phyloP scores from a whole-genome alignment of 2,113 vertebrate genomes.

The Raja brachyura region DNA sequence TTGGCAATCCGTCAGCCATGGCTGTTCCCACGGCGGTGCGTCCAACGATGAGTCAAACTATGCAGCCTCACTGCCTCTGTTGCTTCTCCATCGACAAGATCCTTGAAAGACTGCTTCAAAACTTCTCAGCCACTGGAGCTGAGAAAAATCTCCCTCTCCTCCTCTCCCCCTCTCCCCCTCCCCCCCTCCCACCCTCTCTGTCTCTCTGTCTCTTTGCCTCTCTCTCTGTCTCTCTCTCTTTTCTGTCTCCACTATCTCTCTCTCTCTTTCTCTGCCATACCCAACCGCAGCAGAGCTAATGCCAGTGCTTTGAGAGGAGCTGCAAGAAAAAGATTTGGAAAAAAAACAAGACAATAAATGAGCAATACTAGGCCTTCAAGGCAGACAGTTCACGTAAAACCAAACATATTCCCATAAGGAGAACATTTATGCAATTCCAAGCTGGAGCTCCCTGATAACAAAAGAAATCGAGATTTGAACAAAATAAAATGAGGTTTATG shows the following conservation, averaged over 20 bases:
- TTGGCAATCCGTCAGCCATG: too few species aligned
- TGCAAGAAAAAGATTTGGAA: neutral
- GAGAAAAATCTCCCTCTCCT: too few species aligned
- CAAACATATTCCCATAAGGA: neutral
- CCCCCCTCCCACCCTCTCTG: neutral
- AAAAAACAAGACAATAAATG: neutral
- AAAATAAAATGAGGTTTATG: neutral
- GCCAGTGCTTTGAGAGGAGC: neutral
- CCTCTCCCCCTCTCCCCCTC: too few species aligned
- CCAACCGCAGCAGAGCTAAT: neutral
- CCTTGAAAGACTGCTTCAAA: too few species aligned
- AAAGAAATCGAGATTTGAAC: neutral
- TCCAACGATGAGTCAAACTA: too few species aligned
- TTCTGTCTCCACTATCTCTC: neutral
- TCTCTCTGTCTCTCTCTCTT: neutral
- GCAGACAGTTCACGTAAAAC: neutral
- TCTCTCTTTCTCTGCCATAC: neutral
- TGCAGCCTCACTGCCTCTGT: too few species aligned
- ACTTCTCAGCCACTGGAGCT: too few species aligned
- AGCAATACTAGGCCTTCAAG: neutral
- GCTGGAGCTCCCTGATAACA: neutral
- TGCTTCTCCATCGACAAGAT: too few species aligned
- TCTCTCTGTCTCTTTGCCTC: too few species aligned
- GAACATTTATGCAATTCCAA: neutral
- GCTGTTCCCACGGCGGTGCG: too few species aligned